These are phyloP conservation scores for Neogobius melanostomus DNA, from an alignment of 2,113 vertebrate species.

Conservation along the genomic window DNA sequence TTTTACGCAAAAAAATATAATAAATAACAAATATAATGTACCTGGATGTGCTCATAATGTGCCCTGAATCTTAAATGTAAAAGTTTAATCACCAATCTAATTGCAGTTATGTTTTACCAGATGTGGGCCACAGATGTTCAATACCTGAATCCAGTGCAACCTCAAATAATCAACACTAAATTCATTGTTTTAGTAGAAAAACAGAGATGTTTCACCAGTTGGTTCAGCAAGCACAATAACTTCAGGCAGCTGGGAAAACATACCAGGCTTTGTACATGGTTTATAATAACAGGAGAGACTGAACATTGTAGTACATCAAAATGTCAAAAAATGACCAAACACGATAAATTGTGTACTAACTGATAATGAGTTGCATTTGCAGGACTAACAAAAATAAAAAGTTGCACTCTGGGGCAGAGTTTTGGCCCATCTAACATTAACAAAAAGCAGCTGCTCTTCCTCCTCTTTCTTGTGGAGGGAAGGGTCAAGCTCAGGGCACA, in stretches of 20 bases:
- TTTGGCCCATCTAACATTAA: conserved; percentile 28
- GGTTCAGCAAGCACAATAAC: conserved; percentile 23
- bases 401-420: background rate
- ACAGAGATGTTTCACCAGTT: conserved; percentile 60
- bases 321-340: conserved; percentile 29
- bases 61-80: no score
- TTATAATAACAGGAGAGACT: conserved; percentile 34
- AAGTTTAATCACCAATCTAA: no score
- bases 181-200: conserved; percentile 46
- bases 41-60: no score
- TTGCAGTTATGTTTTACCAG: no score
- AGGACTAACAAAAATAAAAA: conserved; percentile 28
- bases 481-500: conserved; percentile 52
- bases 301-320: conserved; percentile 39
- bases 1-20: no score
- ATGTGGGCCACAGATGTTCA: background rate
- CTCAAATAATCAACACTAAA: conserved; percentile 22
- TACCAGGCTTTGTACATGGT: conserved; percentile 32
- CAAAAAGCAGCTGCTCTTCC: conserved; percentile 64
- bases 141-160: conserved; percentile 13
- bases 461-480: conserved; percentile 28
- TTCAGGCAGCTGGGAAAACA: conserved; percentile 60
- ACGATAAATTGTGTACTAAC: conserved; percentile 50
- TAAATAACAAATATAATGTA: no score
- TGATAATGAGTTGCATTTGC: conserved; percentile 39